These are phyloP conservation scores for Scomber scombrus DNA, from an alignment of 2,113 vertebrate genomes.

Conservation along the genomic window DNA sequence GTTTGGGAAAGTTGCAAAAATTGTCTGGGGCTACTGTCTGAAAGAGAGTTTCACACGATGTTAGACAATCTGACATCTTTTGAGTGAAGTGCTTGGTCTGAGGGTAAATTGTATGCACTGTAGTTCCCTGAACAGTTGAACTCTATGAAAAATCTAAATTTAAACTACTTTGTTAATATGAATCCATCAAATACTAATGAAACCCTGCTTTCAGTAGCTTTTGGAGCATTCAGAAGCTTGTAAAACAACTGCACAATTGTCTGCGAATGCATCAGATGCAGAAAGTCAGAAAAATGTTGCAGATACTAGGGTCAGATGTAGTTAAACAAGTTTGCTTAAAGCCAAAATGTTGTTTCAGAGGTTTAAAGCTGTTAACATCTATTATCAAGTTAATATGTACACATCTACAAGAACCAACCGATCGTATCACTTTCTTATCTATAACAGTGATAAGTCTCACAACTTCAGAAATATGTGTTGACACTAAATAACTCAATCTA, in stretches of 20 bases:
- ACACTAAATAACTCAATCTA: not conserved
- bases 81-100: not conserved
- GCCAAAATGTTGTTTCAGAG: not conserved
- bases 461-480: not conserved
- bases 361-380: not conserved
- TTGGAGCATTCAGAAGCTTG: too few relatives aligned
- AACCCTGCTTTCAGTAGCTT: not conserved
- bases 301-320: not conserved
- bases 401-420: not conserved
- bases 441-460: not conserved
- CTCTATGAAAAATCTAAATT: not conserved
- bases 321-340: too few relatives aligned
- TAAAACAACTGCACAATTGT: too few relatives aligned
- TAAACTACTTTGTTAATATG: not conserved
- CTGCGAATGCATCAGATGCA: too few relatives aligned
- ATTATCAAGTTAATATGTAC: not conserved
- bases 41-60: too few relatives aligned
- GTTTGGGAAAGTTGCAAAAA: too few relatives aligned
- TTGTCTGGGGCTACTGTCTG: too few relatives aligned
- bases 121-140: not conserved
- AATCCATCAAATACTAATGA: not conserved
- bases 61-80: too few relatives aligned
- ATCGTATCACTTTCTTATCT: not conserved
- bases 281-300: not conserved
- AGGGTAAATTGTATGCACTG: not conserved